These are phyloP conservation scores for Coenonympha glycerion DNA, from an alignment of 2,888 invertebrate species.

Conservation along the genomic window DNA sequence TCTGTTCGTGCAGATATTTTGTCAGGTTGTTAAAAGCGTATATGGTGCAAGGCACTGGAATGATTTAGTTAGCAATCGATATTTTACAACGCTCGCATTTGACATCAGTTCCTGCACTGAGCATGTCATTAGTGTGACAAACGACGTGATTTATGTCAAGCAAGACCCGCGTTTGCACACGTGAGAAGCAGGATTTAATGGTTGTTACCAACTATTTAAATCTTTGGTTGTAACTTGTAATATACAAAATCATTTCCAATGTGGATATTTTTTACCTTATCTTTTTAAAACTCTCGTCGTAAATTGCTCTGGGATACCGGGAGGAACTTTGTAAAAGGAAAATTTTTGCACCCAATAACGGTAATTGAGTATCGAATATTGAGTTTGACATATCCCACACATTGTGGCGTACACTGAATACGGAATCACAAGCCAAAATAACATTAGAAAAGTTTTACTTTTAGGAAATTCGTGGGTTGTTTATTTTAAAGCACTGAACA, in stretches of 20 bases:
- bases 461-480: no score
- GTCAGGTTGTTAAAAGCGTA: no score
- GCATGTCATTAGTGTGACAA: slow-evolving; percentile 51
- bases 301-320: neutral
- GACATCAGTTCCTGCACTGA: slow-evolving; percentile 29
- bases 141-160: slow-evolving; percentile 50
- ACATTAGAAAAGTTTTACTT: no score
- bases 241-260: no score
- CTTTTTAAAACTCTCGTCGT: neutral
- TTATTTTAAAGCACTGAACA: no score
- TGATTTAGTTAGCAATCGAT: neutral
- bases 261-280: no score
- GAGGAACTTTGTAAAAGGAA: slow-evolving; percentile 1
- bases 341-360: slow-evolving; percentile 14
- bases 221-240: no score
- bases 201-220: no score
- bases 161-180: no score
- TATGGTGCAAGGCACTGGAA: no score
- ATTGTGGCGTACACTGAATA: slow-evolving; percentile 25
- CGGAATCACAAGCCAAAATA: slow-evolving; percentile 15
- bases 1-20: no score
- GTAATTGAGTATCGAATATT: slow-evolving; percentile 26
- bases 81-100: slow-evolving; percentile 19
- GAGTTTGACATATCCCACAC: slow-evolving; percentile 25
- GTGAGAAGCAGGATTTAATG: no score